Evolutionary conservation across 1,140 invertebrate genomes (phyloP).

Genomic region (Delia radicum): DNA sequence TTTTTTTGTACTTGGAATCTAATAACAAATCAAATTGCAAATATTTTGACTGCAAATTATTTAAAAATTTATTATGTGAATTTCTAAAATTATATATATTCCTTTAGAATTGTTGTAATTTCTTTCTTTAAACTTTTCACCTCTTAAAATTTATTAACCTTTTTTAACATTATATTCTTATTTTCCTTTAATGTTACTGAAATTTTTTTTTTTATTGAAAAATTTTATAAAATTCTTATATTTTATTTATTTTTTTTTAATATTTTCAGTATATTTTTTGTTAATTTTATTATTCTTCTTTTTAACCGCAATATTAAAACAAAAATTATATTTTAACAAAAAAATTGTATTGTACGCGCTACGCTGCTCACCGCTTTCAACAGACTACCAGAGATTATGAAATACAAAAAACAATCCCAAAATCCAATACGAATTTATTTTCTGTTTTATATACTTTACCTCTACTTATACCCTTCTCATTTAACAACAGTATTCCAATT

Average conservation of each 20-base stretch:
- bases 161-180: too few species aligned
- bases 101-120: too few species aligned
- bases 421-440: neutral
- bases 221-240: neutral
- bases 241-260: neutral
- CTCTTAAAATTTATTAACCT: too few species aligned
- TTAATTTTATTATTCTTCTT: neutral
- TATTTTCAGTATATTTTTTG: neutral
- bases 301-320: conserved; percentile 3
- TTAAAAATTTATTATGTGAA: too few species aligned
- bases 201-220: neutral
- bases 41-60: too few species aligned
- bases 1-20: too few species aligned
- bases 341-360: neutral
- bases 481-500: neutral
- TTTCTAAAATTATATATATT: too few species aligned
- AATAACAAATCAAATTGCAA: too few species aligned
- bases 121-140: too few species aligned
- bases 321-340: neutral
- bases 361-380: conserved; percentile 19
- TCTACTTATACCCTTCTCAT: too few species aligned
- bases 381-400: neutral
- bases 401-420: neutral
- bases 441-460: too few species aligned
- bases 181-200: too few species aligned